Evolutionary conservation across 1,140 invertebrate genomes (phyloP).

Genomic region (Latrodectus geometricus): DNA sequence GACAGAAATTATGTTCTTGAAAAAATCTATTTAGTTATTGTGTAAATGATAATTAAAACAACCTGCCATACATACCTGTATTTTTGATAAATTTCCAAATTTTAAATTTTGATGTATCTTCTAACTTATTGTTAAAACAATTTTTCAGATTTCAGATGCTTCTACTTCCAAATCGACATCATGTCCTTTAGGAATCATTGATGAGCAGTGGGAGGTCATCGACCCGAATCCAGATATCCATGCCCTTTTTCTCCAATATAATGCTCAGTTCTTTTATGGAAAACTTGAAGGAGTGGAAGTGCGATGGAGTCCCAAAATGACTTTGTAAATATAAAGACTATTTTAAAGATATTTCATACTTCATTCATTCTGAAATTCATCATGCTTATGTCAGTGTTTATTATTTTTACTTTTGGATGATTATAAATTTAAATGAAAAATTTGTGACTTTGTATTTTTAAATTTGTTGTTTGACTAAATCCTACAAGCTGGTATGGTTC

Average conservation of each 20-base stretch:
- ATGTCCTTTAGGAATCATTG: slow-evolving; percentile 69
- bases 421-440: not conserved
- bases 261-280: slow-evolving; percentile 87
- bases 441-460: not conserved
- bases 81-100: too few species aligned
- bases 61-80: too few species aligned
- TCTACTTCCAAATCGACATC: too few species aligned
- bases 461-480: not conserved
- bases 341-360: not conserved
- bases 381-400: not conserved
- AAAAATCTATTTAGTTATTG: too few species aligned
- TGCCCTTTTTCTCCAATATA: slow-evolving; percentile 87
- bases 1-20: too few species aligned
- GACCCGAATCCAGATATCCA: slow-evolving; percentile 95
- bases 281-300: slow-evolving; percentile 78
- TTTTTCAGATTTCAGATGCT: too few species aligned
- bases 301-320: slow-evolving; percentile 97
- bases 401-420: not conserved
- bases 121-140: too few species aligned
- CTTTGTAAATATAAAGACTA: slow-evolving; percentile 69
- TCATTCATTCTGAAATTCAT: not conserved
- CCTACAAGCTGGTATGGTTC: too few species aligned
- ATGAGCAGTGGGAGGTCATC: slow-evolving; percentile 79
- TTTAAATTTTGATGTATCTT: too few species aligned
- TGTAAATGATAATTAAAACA: too few species aligned